A percentile compares a stretch with the other conserved stretches of the same genome.
Evolutionary conservation across 2,888 invertebrate species (phyloP).

Genomic region (Anagyrus pseudococci): DNA sequence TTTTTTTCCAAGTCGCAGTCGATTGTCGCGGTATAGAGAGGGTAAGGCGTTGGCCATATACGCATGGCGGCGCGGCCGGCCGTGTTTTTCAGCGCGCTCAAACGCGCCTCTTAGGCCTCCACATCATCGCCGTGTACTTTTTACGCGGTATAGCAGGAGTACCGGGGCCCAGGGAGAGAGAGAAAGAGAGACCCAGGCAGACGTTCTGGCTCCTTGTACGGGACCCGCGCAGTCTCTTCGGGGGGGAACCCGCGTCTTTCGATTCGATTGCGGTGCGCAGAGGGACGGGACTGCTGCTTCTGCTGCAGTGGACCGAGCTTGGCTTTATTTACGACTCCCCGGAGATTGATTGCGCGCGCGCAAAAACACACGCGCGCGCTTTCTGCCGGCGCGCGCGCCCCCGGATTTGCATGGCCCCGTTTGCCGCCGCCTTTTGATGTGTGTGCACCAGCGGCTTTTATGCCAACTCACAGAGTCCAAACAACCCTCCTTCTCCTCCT

Average conservation of each 20-base stretch:
- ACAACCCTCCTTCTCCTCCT: too few relatives aligned
- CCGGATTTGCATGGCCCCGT: background rate
- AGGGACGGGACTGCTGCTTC: background rate
- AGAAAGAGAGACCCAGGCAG: conserved; percentile 5
- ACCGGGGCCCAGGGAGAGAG: too few relatives aligned
- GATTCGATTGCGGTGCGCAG: conserved; percentile 4
- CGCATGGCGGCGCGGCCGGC: too few relatives aligned
- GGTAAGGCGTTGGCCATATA: too few relatives aligned
- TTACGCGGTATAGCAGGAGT: too few relatives aligned
- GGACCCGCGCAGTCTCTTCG: background rate
- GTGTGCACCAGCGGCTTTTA: too few relatives aligned
- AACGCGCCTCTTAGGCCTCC: too few relatives aligned
- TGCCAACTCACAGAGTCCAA: too few relatives aligned
- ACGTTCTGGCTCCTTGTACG: conserved; percentile 31
- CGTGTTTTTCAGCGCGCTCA: too few relatives aligned
- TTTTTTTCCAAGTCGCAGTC: too few relatives aligned
- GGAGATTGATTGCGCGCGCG: conserved; percentile 34
- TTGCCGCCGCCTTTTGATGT: background rate
- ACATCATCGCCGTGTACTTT: too few relatives aligned
- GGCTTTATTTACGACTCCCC: conserved; percentile 33
- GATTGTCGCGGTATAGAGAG: too few relatives aligned
- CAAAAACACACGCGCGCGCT: conserved; percentile 14
- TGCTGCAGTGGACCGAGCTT: conserved; percentile 10
- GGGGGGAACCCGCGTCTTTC: background rate
- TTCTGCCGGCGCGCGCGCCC: background rate